Evolutionary conservation across 1,140 invertebrate genomes (phyloP).

Genomic region (Bicyclus anynana): DNA sequence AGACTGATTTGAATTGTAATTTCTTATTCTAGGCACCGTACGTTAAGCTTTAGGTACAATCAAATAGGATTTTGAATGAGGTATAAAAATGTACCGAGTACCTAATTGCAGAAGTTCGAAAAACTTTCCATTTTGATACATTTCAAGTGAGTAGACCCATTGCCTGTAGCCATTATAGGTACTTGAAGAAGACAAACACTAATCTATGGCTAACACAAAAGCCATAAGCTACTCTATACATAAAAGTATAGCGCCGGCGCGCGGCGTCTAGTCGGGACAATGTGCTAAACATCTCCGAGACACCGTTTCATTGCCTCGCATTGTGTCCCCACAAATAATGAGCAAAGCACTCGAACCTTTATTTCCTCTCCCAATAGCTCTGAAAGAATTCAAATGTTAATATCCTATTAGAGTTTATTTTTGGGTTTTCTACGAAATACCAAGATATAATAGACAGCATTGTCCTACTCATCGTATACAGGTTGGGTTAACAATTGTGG

Average conservation of each 20-base stretch:
- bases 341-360: constrained; percentile 51
- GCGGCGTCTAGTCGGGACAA: constrained; percentile 54
- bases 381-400: constrained; percentile 39
- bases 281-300: constrained; percentile 31
- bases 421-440: constrained; percentile 38
- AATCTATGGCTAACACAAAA: background rate
- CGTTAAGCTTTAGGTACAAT: too few species aligned
- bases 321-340: constrained; percentile 58
- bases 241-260: constrained; percentile 55
- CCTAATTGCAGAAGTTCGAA: too few species aligned
- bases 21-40: too few species aligned
- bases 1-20: too few species aligned
- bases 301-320: constrained; percentile 38
- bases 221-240: constrained; percentile 16
- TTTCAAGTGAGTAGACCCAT: background rate
- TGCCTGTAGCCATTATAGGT: background rate
- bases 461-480: background rate
- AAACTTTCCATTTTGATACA: background rate
- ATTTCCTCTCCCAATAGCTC: constrained; percentile 47
- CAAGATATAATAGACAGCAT: constrained; percentile 1
- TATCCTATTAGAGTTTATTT: constrained; percentile 47
- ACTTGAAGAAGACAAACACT: background rate
- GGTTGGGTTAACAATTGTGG: background rate
- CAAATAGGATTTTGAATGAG: too few species aligned
- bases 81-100: too few species aligned